Evolutionary conservation across 1,140 invertebrate genomes (phyloP).

Genomic region (Oncopeltus fasciatus): DNA sequence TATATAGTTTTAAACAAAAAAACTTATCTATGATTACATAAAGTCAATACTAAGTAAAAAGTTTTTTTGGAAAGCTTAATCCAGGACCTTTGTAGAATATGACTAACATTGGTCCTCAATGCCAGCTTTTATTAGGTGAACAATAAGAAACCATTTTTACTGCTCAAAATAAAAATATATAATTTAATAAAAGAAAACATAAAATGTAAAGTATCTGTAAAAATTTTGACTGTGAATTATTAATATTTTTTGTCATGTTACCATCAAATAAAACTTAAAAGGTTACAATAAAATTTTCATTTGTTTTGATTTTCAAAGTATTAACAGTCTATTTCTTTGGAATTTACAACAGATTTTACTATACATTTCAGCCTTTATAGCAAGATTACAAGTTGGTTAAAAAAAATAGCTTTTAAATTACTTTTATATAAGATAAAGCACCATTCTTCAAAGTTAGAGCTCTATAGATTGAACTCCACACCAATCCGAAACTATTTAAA

Average conservation of each 20-base stretch:
- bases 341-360: not conserved
- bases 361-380: not conserved
- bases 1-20: too few relatives aligned
- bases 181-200: not conserved
- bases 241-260: not conserved
- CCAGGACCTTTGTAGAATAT: too few relatives aligned
- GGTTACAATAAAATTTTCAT: not conserved
- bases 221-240: not conserved
- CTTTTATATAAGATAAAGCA: constrained; percentile 4
- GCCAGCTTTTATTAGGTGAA: constrained; percentile 10
- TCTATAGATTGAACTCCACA: not conserved
- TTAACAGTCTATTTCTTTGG: not conserved
- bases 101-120: constrained; percentile 18
- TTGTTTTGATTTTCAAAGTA: not conserved
- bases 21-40: too few relatives aligned
- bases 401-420: constrained; percentile 1
- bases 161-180: not conserved
- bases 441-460: constrained; percentile 5
- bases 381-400: not conserved
- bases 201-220: not conserved
- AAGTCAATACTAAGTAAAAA: too few relatives aligned
- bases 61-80: too few relatives aligned
- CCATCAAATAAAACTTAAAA: not conserved
- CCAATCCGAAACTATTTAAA: not conserved
- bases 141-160: not conserved